phyloP scores from a whole-genome alignment of 2,797 vertebrate genomes.

The Premnoplex brunnescens region DNA sequence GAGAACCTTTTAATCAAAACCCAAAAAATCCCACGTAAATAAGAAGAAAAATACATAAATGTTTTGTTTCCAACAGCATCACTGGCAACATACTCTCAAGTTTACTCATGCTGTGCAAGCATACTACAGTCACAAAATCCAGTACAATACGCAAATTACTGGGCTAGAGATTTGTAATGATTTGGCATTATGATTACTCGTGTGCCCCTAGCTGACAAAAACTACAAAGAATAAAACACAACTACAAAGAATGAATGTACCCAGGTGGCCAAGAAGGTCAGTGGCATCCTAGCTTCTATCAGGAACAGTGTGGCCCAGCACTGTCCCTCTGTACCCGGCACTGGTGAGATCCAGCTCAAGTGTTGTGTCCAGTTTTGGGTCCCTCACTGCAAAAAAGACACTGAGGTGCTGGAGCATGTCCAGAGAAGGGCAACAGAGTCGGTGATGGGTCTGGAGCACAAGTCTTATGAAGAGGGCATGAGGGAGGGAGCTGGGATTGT shows the following conservation, averaged over 20 bases:
- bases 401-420: accelerated
- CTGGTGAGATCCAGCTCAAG: not conserved
- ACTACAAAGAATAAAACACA: not conserved
- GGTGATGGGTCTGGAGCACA: not conserved
- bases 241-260: not conserved
- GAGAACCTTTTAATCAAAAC: not conserved
- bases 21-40: not conserved
- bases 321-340: accelerated
- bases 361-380: not conserved
- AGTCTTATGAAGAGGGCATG: not conserved
- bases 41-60: not conserved
- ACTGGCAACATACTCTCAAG: not conserved
- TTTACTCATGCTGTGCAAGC: not conserved
- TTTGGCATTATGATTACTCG: not conserved
- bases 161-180: not conserved
- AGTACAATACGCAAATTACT: not conserved
- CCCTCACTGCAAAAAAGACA: not conserved
- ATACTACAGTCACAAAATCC: not conserved
- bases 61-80: not conserved
- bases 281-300: not conserved
- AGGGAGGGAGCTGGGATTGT: not conserved
- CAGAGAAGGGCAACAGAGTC: not conserved
- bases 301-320: not conserved
- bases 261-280: not conserved
- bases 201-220: not conserved